Percentiles rank a stretch among this genome's conserved stretches.
These are phyloP conservation scores for Ennomos quercinarius DNA, from an alignment of 2,888 invertebrate genomes.

Conservation along the genomic window DNA sequence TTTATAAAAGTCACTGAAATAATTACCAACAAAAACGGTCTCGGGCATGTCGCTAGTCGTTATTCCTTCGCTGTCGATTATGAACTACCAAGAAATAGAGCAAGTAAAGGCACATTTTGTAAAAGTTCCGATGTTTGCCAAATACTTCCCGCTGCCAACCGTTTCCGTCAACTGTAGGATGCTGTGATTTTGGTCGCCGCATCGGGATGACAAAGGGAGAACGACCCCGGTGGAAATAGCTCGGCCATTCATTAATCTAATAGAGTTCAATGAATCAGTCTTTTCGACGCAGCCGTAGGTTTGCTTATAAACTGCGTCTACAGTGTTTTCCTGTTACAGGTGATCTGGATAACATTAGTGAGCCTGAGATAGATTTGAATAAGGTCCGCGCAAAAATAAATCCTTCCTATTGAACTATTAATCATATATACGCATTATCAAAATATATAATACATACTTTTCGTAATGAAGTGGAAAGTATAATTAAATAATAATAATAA, in stretches of 20 bases:
- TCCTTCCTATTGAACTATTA: no score
- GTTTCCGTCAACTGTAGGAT: slow-evolving; percentile 53
- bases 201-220: slow-evolving; percentile 48
- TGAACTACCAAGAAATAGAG: slow-evolving; percentile 64
- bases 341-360: slow-evolving; percentile 38
- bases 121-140: slow-evolving; percentile 68
- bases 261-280: slow-evolving; percentile 57
- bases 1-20: slow-evolving; percentile 27
- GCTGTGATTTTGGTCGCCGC: slow-evolving; percentile 51
- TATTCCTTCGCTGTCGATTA: slow-evolving; percentile 65
- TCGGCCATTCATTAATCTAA: slow-evolving; percentile 53
- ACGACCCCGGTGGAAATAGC: slow-evolving; percentile 58
- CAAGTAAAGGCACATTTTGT: slow-evolving; percentile 63
- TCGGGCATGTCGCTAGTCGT: slow-evolving; percentile 70
- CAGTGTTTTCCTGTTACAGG: slow-evolving; percentile 40
- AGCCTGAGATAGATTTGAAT: slow-evolving; percentile 1
- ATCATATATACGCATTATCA: no score
- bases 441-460: no score
- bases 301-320: slow-evolving; percentile 34
- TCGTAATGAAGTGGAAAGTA: no score
- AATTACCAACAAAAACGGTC: slow-evolving; percentile 71
- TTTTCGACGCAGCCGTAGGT: slow-evolving; percentile 35
- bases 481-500: no score
- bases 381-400: neutral
- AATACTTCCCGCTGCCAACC: slow-evolving; percentile 70